Percentiles rank a stretch among this genome's conserved stretches.
Evolutionary conservation across 1,140 invertebrate species (phyloP).

Genomic region (Formica selysi): DNA sequence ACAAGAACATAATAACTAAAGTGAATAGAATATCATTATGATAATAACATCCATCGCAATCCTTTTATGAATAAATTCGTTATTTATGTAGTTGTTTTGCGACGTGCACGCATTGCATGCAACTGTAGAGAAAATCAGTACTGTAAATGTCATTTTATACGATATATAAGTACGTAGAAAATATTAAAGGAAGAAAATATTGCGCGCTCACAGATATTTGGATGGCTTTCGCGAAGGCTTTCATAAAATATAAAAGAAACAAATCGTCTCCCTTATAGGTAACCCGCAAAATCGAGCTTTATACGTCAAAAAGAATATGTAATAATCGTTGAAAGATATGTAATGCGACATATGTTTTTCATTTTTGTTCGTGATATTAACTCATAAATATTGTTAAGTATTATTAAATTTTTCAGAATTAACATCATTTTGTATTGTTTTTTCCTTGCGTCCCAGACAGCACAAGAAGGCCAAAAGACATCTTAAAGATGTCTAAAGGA

Average conservation of each 20-base stretch:
- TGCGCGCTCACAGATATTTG: constrained; percentile 18
- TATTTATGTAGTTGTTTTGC: not conserved
- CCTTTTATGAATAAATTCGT: constrained; percentile 13
- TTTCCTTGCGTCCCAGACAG: not conserved
- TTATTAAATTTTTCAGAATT: not conserved
- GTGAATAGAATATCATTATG: not conserved
- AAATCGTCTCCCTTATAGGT: not conserved
- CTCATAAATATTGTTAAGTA: not conserved
- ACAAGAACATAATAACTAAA: not conserved
- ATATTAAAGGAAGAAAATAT: constrained; percentile 42
- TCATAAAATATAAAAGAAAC: constrained; percentile 42
- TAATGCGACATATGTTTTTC: not conserved
- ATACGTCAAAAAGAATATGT: not conserved
- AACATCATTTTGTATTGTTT: not conserved
- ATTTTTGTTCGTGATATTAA: constrained; percentile 1
- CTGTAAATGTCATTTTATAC: constrained; percentile 18
- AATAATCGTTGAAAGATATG: not conserved
- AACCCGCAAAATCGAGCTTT: not conserved
- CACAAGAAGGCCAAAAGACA: too few species aligned
- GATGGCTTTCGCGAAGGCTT: constrained; percentile 30
- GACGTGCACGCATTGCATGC: not conserved
- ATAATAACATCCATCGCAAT: not conserved
- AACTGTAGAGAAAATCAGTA: constrained; percentile 5
- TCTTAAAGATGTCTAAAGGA: too few species aligned
- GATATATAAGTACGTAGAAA: constrained; percentile 2